Conservation (phyloP, 2,113 vertebrate species). For the Boulengeromyrus knoepffleri region DNA sequence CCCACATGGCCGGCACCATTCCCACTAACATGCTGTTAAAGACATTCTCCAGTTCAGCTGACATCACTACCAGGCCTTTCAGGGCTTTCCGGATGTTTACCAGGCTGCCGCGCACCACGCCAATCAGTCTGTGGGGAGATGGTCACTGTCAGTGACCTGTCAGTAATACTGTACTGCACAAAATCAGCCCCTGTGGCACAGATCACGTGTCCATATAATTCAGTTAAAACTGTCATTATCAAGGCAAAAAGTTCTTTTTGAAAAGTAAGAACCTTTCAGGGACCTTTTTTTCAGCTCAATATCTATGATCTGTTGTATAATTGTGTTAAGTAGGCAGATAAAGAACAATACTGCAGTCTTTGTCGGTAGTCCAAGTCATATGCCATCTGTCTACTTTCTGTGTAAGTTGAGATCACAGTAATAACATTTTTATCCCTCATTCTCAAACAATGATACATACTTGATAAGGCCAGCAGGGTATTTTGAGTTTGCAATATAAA, state of each 20-base stretch:
- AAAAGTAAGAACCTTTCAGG: background rate
- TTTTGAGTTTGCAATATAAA: background rate
- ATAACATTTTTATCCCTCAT: background rate
- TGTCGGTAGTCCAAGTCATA: background rate
- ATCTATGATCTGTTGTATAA: background rate
- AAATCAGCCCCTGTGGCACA: background rate
- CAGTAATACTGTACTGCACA: background rate
- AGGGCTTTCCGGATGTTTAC: conserved; percentile 73
- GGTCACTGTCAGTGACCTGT: background rate
- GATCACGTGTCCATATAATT: background rate
- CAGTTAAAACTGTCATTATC: background rate
- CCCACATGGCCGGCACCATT: conserved; percentile 80
- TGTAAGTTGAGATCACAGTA: background rate
- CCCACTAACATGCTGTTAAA: conserved; percentile 81
- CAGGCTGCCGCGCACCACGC: conserved; percentile 73
- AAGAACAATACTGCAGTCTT: background rate
- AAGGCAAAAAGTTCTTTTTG: background rate
- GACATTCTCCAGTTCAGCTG: conserved; percentile 79
- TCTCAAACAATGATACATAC: background rate
- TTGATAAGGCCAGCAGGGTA: background rate
- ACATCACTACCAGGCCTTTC: conserved; percentile 89
- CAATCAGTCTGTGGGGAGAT: conserved; percentile 63
- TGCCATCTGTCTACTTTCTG: background rate
- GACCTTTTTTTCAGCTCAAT: background rate
- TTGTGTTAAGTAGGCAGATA: background rate